Evolutionary conservation across 2,888 invertebrate genomes (phyloP), one percentile per base, ranked within the genome.

Genomic region (Ferdinandea cuprea): DNA sequence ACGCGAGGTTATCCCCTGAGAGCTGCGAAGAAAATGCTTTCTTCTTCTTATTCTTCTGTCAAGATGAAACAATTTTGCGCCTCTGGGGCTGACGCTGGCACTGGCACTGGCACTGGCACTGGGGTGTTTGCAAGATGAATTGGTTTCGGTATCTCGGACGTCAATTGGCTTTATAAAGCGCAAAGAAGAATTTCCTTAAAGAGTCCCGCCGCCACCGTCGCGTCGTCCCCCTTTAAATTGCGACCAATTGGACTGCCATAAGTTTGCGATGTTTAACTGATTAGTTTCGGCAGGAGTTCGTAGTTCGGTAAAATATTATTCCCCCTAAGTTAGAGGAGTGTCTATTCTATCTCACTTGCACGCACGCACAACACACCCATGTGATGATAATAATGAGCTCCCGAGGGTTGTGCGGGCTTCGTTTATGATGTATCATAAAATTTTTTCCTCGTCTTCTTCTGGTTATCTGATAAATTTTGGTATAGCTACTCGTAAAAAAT

Each of bases 401-500:
- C 32, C 44, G 58, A 42, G 63, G 46, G 52, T n/a, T 19, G 32
- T 44, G 25, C 13, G 30, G 56, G 19, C 50, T 65, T 42, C 77
- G 56, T 72, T 78, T 72, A 79, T 79, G 72, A 78, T 65, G 54
- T 73, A 73, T 54, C 52, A 73, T 73, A 61, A 61, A 40, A 42
- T n/a, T 79, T 37, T 44, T 21, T 71, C n/a, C 58, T 59, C 50
- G 11, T 37, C 32, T 32, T 28, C 13, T 21, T 40, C 7, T 40
- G 15, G 52, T 73, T 79, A 73, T 79, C 79, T 79, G 79, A 73
- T 79, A 59, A 61, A 79, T 79, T 2, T 66, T 35, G 44, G 37
- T 73, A 44, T 17, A 21, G 44, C 44, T 44, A 58, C 44, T 32
- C 59, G 32, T 79, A 66, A 65, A 73, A 73, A 79, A 61, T 66